Evolutionary conservation across 1,140 invertebrate genomes (phyloP), one percentile per base, ranked within the genome.

Genomic region (Dinoponera quadriceps): DNA sequence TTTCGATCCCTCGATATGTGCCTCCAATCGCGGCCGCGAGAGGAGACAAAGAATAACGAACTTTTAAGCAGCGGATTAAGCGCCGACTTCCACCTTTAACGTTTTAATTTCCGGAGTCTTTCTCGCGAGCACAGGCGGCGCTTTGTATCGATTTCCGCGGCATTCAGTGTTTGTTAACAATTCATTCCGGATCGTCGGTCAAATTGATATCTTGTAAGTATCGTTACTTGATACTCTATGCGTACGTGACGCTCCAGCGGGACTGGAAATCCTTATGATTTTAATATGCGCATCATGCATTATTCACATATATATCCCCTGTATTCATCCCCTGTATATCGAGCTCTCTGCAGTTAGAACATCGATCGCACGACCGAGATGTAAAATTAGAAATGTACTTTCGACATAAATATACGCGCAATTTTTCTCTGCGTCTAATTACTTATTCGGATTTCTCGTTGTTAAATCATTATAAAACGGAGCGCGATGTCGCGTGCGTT

Each of bases 11-110:
- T 0, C 29, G 29, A 22, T 33, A 1, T 13, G 33, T 44, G 29
- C n/a, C 1, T 57, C n/a, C 7, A 57, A 57, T 57, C 55, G 25
- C 38, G n/a, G 38, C 38, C 51, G 22, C 9, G n/a, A 14, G 14
- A 27, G 11, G 25, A 22, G 63, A 51, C 65, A 54, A 66, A 14
- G 5, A 13, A 57, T 11, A 33, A 25, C 3, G n/a, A 62, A 38
- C 87, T 90, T 90, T 91, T 91, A 88, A 91, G 87, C 88, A 87
- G 87, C 80, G 85, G 88, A 90, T 87, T 87, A 89, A 84, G 84
- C 87, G 89, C 89, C 85, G 88, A 88, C 85, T 88, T 86, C 78
- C 80, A 88, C 86, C 38, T 89, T 91, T 84, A 90, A 92, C 85
- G 89, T 86, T 78, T 90, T 85, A 88, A 90, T 92, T 90, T 90